Base-by-base conservation (phyloP, 2,888 invertebrate species). In the Eustalomyia histrio region DNA sequence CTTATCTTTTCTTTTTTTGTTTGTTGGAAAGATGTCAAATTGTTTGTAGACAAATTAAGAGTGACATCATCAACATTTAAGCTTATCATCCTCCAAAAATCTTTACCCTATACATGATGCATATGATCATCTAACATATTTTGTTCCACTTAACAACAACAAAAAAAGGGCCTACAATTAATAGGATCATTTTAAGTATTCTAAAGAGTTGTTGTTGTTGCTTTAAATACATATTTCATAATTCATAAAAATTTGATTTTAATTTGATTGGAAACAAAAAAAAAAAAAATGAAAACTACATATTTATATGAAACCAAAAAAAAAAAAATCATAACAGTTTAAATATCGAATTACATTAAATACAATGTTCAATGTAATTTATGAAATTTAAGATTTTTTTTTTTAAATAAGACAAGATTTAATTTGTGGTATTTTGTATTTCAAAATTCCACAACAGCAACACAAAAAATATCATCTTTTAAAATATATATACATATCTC, bases 61-160 rank as follows among this genome's bases (percentile, higher is more conserved):
- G 86, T 87, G 87, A 87, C 87, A 87, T 88, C 87, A 87, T 87
- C 86, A 82, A 63, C 76, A 71, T 80, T 74, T 74, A 75, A 78
- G 81, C 74, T 78, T 81, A 81, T 81, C 78, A 71, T 61, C 65
- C 60, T 43, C 52, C 58, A 75, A 64, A 71, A 39, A 74, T 79
- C 68, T 65, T 50, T 50, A 33, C 63, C 55, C 29, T 55, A 67
- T 43, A 43, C 16, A 17, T 58, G 4, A 10, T 60, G 33, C 57
- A 52, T 58, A 65, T 58, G 65, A 58, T 33, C 17, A 58, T 33
- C 17, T 53, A 53, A 61, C 47, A 69, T 33, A 18, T 43, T 43
- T 33, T 55, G 33, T 57, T 24, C 55, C 58, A 29, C 29, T 29
- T 6, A 29, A 6, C 29, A 29, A 24, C 24, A 24, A 24, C 29